Percentiles rank a stretch among this genome's conserved stretches.
Evolutionary conservation across 2,888 invertebrate species (phyloP).

Genomic region (Conistra vaccinii): DNA sequence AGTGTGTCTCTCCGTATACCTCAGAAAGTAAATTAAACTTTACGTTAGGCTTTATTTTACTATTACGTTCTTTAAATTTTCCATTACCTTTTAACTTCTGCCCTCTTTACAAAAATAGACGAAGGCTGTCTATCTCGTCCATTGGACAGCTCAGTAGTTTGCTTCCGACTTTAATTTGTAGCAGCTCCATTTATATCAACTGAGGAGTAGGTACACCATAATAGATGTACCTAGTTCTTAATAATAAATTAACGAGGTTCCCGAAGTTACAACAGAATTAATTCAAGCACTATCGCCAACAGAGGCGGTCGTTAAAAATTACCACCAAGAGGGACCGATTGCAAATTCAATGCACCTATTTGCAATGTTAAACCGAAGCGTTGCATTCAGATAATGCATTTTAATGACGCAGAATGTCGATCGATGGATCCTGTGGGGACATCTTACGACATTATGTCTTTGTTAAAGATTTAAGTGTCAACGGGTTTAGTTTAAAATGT

Average conservation of each 20-base stretch:
- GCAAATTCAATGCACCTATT: conserved; percentile 85
- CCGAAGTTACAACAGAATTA: conserved; percentile 78
- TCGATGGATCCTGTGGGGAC: conserved; percentile 79
- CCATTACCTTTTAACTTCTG: conserved; percentile 4
- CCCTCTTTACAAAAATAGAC: conserved; percentile 42
- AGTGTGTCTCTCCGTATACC: background rate
- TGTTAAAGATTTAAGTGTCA: conserved; percentile 80
- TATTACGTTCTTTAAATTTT: background rate
- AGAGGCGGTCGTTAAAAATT: conserved; percentile 88
- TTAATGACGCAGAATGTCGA: conserved; percentile 90
- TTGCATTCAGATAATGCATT: conserved; percentile 90
- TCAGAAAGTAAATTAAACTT: background rate
- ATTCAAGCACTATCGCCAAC: conserved; percentile 85
- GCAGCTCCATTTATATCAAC: conserved; percentile 44
- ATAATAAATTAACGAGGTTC: conserved; percentile 72
- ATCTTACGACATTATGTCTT: conserved; percentile 77
- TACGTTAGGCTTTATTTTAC: conserved; percentile 12
- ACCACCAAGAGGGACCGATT: conserved; percentile 84
- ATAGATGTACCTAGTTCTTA: conserved; percentile 63
- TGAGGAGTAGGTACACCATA: conserved; percentile 23
- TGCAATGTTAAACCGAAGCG: conserved; percentile 88
- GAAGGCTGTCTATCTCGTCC: conserved; percentile 22
- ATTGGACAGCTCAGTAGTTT: conserved; percentile 38
- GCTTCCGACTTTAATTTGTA: conserved; percentile 20
- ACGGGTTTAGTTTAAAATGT: conserved; percentile 75